A percentile compares a stretch with the other conserved stretches of the same genome.
Evolutionary conservation across 1,140 invertebrate species (phyloP).

Genomic region (Littorina saxatilis): DNA sequence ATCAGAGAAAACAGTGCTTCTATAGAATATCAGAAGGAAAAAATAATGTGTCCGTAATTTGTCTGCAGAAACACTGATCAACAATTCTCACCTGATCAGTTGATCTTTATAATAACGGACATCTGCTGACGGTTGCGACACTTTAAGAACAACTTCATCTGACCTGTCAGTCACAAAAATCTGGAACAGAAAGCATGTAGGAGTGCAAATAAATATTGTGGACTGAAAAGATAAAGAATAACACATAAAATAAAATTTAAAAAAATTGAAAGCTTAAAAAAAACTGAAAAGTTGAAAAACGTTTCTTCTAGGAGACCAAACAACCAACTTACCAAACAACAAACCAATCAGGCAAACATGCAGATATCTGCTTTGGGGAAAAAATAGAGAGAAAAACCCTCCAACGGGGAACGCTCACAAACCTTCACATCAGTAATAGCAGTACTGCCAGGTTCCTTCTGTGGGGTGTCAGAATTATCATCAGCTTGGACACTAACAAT

Average conservation of each 20-base stretch:
- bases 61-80: too few relatives aligned
- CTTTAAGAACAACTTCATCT: conserved; percentile 57
- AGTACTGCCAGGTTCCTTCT: neutral
- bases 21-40: too few relatives aligned
- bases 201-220: neutral
- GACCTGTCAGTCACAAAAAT: conserved; percentile 62
- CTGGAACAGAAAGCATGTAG: conserved; percentile 41
- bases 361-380: too few relatives aligned
- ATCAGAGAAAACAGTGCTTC: too few relatives aligned
- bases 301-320: neutral
- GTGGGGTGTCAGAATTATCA: conserved; percentile 43
- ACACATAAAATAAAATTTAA: too few relatives aligned
- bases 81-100: conserved; percentile 61
- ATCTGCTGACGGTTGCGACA: conserved; percentile 58
- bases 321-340: too few relatives aligned
- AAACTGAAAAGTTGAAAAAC: neutral
- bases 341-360: too few relatives aligned
- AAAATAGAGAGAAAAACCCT: too few relatives aligned
- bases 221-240: too few relatives aligned
- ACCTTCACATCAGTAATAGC: neutral
- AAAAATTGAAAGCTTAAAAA: too few relatives aligned
- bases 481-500: conserved; percentile 37
- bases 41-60: too few relatives aligned
- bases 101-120: conserved; percentile 59
- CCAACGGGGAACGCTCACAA: too few relatives aligned